Evolutionary conservation across 2,888 invertebrate species (phyloP).

Genomic region (Operophtera brumata): DNA sequence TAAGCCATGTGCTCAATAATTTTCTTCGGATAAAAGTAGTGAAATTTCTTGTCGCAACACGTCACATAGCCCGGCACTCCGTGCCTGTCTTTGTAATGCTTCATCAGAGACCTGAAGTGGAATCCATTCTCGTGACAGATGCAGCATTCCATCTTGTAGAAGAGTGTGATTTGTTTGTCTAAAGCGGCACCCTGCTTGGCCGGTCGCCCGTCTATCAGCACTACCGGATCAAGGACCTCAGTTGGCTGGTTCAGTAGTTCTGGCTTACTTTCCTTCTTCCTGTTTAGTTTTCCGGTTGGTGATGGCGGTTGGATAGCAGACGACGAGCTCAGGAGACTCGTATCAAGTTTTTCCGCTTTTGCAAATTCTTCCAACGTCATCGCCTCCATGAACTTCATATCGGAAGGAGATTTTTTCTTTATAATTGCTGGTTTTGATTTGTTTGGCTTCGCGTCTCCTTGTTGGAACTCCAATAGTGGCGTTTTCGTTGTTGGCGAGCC

Average conservation of each 20-base stretch:
- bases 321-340: conserved; percentile 49
- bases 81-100: conserved; percentile 73
- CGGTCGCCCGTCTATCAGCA: conserved; percentile 66
- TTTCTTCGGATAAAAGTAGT: conserved; percentile 74
- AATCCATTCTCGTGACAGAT: conserved; percentile 72
- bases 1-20: conserved; percentile 77
- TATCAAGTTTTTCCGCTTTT: conserved; percentile 60
- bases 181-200: conserved; percentile 67
- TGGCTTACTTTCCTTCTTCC: conserved; percentile 35
- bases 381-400: conserved; percentile 66
- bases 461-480: conserved; percentile 52
- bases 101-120: conserved; percentile 71
- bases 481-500: conserved; percentile 29
- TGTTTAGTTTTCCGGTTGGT: conserved; percentile 13
- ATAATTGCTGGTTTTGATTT: conserved; percentile 38
- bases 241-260: conserved; percentile 38
- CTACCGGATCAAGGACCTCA: conserved; percentile 59
- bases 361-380: conserved; percentile 73
- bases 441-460: conserved; percentile 54
- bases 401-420: conserved; percentile 58
- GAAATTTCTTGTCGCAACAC: conserved; percentile 74
- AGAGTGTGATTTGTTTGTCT: conserved; percentile 70
- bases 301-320: conserved; percentile 29
- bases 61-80: conserved; percentile 75
- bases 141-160: conserved; percentile 76